Percentiles rank a stretch among this genome's conserved stretches.
phyloP scores from a whole-genome alignment of 1,140 invertebrate genomes.

The Rhopalosiphum maidis region DNA sequence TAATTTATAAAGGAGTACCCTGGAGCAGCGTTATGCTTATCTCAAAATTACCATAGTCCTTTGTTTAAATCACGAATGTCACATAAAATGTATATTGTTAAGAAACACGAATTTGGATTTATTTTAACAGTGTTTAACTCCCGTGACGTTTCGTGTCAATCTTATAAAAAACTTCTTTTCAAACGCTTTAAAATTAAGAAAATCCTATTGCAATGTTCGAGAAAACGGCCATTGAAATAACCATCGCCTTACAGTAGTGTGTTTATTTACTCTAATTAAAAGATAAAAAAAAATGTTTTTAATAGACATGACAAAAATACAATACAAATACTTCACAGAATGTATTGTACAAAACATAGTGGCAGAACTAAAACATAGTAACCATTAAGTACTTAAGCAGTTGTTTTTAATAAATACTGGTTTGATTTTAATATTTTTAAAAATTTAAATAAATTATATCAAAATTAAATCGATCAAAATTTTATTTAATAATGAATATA shows the following conservation, averaged over 20 bases:
- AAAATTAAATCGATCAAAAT: not conserved
- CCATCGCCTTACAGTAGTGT: not conserved
- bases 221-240: not conserved
- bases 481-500: not conserved
- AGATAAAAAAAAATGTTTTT: not conserved
- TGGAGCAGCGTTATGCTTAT: not conserved
- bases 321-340: not conserved
- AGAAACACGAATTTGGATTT: conserved; percentile 23
- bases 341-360: not conserved
- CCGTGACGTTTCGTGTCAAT: not conserved
- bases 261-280: not conserved
- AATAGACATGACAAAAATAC: not conserved
- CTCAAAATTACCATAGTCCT: conserved; percentile 30
- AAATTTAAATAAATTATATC: not conserved
- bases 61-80: conserved; percentile 33
- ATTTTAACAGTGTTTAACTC: not conserved
- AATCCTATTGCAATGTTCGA: not conserved
- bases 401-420: not conserved
- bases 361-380: not conserved
- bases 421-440: not conserved
- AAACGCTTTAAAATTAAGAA: not conserved
- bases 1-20: conserved; percentile 26
- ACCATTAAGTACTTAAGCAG: not conserved
- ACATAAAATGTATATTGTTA: conserved; percentile 19
- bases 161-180: not conserved